Conservation (phyloP, 2,888 invertebrate species). For the Epistrophe grossulariae region DNA sequence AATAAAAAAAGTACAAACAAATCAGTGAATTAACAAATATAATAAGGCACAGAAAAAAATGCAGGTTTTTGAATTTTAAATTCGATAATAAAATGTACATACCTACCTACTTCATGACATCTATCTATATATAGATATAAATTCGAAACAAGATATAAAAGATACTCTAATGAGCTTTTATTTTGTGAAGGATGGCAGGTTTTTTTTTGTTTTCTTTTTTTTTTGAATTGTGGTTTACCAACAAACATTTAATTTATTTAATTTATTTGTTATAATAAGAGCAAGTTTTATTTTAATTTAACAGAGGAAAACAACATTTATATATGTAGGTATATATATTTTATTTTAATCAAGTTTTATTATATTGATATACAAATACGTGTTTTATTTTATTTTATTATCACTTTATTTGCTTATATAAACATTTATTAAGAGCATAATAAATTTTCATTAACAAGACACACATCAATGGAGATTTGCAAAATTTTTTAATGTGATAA, state of each 20-base stretch:
- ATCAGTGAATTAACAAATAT: slow-evolving; percentile 43
- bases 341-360: background rate
- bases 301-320: background rate
- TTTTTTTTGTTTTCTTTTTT: slow-evolving; percentile 1
- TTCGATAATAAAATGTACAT: slow-evolving; percentile 33
- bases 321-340: background rate
- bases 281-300: background rate
- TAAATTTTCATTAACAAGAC: slow-evolving; percentile 72
- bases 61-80: slow-evolving; percentile 62
- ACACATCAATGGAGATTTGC: slow-evolving; percentile 38
- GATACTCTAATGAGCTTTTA: slow-evolving; percentile 17
- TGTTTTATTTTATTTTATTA: background rate
- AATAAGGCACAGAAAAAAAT: slow-evolving; percentile 1
- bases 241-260: slow-evolving; percentile 1
- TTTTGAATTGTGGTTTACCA: background rate
- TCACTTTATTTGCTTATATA: slow-evolving; percentile 35
- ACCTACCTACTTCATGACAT: background rate
- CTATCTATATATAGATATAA: background rate
- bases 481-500: slow-evolving; percentile 50
- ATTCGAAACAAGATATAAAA: background rate
- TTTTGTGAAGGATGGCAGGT: background rate
- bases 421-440: slow-evolving; percentile 58
- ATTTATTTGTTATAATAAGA: slow-evolving; percentile 1
- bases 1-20: slow-evolving; percentile 14
- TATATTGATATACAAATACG: too few species aligned